Evolutionary conservation across 2,888 invertebrate genomes (phyloP), one percentile per base, ranked within the genome.

Genomic region (Sesamia inferens): DNA sequence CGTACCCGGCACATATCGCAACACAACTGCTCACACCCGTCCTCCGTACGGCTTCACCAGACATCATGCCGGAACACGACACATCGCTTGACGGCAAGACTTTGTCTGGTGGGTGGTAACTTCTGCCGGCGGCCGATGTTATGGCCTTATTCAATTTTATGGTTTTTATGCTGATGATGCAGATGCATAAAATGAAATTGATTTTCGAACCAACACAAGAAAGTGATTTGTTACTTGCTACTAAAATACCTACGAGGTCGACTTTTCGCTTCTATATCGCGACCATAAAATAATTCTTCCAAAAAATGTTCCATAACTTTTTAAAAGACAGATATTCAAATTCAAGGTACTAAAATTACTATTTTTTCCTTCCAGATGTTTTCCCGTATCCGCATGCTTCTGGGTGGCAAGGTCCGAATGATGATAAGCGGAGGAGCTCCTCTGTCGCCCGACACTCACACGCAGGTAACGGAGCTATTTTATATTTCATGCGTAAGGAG

Each of bases 371-470:
- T 0, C 95, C 87, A 94, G 94, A 89, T 95, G 90, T 96, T 95
- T 93, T 88, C 87, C 24, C 90, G 91, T 77, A 97, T 98, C 31
- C 96, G 97, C 61, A 96, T 97, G 82, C 96, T 99, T 86, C 97
- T 99, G 90, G 99, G 99, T 79, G 99, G 99, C 39, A 97, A 97
- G 65, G 97, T 99, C 77, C 97, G 99, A 70, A 96, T 99, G 85
- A 97, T 99, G 94, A 97, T 99, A 88, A 97, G 97, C 13, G 99
- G 99, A 74, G 99, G 99, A 76, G 99, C 99, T 39, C 99, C 99
- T 0, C 96, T 99, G 31, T 98, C 99, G 10, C 98, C 99, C 0
- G 99, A 99, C 92, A 99, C 99, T 16, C 99, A 99, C 93, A 97
- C 98, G 91, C 99, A 99, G 96, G 74, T 75, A 13, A 31, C n/a